Base-by-base conservation (phyloP, 2,113 vertebrate genomes). In the Zapornia atra region DNA sequence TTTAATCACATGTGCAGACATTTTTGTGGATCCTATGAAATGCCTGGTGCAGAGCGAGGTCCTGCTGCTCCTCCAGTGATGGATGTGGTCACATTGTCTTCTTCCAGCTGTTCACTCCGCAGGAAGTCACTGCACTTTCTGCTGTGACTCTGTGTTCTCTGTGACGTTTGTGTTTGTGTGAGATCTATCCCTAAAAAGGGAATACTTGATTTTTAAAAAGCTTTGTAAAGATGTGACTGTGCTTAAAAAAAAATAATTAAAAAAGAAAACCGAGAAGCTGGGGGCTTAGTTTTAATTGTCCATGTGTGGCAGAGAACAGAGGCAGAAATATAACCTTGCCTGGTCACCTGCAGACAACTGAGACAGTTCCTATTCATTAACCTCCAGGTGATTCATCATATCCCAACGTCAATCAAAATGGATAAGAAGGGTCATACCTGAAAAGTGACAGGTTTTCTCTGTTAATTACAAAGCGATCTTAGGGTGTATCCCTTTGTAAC, bases 281-380 rank as follows among this genome's bases (percentile, higher is more conserved):
- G 21, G 5, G 0, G 0, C 33, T 61, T 57, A 38, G 24, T 69
- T 69, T 14, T 46, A 64, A 22, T 31, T 83, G n/a, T 44, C n/a
- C 4, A 0, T 7, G 8, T 63, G 28, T 83, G 34, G 59, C 4
- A 56, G 40, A 63, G 42, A 92, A 78, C 12, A 46, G 51, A 44
- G 86, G 26, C 25, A 66, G 56, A 93, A 92, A 46, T 33, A 26
- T 28, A 65, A 3, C 31, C 18, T 61, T 60, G 6, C 40, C 28
- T 54, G 26, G 17, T 50, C 20, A 50, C 36, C 46, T 46, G 29
- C 26, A 44, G 57, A 59, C 18, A 64, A 10, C 20, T 53, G 44
- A 80, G 36, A 6, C 19, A 6, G 14, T 36, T 65, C 31, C 54
- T 46, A 18, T 46, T 46, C 0, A 0, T 75, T 88, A 70, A 44